These are phyloP conservation scores for Ochotona curzoniae DNA, from an alignment of 2,113 vertebrate genomes.

Conservation along the genomic window DNA sequence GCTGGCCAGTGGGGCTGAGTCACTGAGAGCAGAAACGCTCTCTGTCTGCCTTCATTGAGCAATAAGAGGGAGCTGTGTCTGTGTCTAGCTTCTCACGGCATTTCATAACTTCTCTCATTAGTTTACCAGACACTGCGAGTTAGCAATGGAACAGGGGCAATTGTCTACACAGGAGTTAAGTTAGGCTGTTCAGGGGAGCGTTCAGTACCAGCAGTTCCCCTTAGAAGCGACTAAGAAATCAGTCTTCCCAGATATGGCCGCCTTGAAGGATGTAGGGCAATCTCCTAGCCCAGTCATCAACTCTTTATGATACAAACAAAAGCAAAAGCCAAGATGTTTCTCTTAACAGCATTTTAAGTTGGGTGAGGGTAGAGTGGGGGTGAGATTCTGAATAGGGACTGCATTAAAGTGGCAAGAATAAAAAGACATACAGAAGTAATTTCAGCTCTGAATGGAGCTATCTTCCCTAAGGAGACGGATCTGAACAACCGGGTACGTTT, in stretches of 20 bases:
- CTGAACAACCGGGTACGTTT: constrained; percentile 4
- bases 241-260: not conserved
- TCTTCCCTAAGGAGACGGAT: constrained; percentile 46
- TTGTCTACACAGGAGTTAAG: not conserved
- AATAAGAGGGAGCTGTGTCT: constrained; percentile 28
- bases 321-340: not conserved
- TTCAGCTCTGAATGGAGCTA: constrained; percentile 30
- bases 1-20: not conserved
- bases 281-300: not conserved
- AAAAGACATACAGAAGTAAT: constrained; percentile 24
- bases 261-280: constrained; percentile 8
- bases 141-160: not conserved
- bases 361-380: too few species aligned
- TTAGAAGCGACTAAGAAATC: not conserved
- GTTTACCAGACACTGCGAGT: not conserved
- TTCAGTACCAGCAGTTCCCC: not conserved
- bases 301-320: not conserved
- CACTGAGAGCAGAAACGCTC: not conserved
- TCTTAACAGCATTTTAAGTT: not conserved
- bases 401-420: not conserved
- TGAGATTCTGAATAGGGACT: not conserved
- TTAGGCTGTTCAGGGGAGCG: not conserved
- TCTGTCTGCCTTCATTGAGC: not conserved
- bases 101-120: constrained; percentile 52
- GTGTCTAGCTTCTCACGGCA: not conserved